Evolutionary conservation across 2,797 vertebrate genomes (phyloP).

Genomic region (Clarias platycephalus): DNA sequence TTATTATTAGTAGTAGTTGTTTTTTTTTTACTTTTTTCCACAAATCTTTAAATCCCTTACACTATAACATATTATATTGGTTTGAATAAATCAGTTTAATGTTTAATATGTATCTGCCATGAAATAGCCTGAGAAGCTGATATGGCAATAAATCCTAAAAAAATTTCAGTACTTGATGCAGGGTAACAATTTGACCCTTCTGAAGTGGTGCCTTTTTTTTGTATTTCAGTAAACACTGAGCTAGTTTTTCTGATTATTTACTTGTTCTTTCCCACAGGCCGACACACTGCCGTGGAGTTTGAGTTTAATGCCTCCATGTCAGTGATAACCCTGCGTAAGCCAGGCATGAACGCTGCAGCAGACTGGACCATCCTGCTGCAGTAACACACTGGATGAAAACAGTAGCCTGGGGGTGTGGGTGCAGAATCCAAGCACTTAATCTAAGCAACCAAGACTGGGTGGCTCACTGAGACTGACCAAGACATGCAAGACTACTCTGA

Average conservation of each 20-base stretch:
- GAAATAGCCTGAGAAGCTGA: too few relatives aligned
- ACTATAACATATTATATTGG: too few relatives aligned
- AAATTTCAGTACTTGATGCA: too few relatives aligned
- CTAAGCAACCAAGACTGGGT: constrained; percentile 18
- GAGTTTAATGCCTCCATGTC: constrained; percentile 82
- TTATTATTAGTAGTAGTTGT: too few relatives aligned
- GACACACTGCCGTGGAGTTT: constrained; percentile 78
- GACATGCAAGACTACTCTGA: constrained; percentile 17
- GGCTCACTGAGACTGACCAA: constrained; percentile 22
- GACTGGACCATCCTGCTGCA: constrained; percentile 83
- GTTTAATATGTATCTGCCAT: too few relatives aligned
- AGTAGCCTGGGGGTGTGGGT: neutral
- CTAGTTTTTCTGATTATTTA: neutral
- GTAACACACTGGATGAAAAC: constrained; percentile 64
- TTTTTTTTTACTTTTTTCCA: too few relatives aligned
- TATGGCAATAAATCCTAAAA: too few relatives aligned
- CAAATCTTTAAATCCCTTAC: too few relatives aligned
- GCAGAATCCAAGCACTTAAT: constrained; percentile 8
- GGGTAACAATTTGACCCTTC: too few relatives aligned
- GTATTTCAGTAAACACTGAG: neutral
- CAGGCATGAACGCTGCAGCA: constrained; percentile 78
- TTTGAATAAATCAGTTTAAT: too few relatives aligned
- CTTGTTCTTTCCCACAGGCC: constrained; percentile 64
- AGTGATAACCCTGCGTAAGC: constrained; percentile 84
- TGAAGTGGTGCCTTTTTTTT: neutral